A percentile compares a stretch with the other conserved stretches of the same genome.
Evolutionary conservation across 1,140 invertebrate species (phyloP).

Genomic region (Leptestheria dahalacensis): DNA sequence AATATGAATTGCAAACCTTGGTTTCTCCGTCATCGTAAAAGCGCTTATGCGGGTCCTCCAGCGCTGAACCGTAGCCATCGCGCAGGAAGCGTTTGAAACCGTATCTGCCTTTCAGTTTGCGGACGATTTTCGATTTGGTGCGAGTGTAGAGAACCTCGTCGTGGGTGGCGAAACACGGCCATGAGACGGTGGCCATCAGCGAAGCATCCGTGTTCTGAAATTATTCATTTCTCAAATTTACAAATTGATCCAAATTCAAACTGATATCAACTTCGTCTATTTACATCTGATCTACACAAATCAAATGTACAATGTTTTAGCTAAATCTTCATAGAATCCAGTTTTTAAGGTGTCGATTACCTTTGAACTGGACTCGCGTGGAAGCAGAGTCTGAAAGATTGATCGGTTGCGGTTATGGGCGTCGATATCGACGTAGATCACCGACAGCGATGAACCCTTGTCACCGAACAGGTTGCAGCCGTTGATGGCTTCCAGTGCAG

Average conservation of each 20-base stretch:
- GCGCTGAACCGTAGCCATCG: slow-evolving; percentile 80
- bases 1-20: no score
- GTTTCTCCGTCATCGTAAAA: slow-evolving; percentile 55
- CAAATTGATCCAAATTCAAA: neutral
- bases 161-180: slow-evolving; percentile 95
- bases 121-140: slow-evolving; percentile 75
- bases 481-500: slow-evolving; percentile 95
- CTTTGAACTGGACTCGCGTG: slow-evolving; percentile 95
- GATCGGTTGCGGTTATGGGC: slow-evolving; percentile 97
- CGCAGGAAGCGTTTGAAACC: slow-evolving; percentile 90
- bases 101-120: slow-evolving; percentile 71
- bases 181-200: slow-evolving; percentile 81
- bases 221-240: neutral
- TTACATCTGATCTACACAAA: neutral
- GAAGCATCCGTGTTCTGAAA: slow-evolving; percentile 63
- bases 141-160: slow-evolving; percentile 71
- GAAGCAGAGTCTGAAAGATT: slow-evolving; percentile 96
- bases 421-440: slow-evolving; percentile 98
- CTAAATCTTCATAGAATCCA: neutral
- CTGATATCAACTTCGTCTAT: neutral
- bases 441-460: slow-evolving; percentile 92
- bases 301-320: neutral
- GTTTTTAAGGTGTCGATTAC: slow-evolving; percentile 33
- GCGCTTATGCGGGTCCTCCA: slow-evolving; percentile 63
- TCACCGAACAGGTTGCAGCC: slow-evolving; percentile 97